These are phyloP conservation scores for Xanthia icteritia DNA, from an alignment of 2,888 invertebrate species.

Conservation along the genomic window DNA sequence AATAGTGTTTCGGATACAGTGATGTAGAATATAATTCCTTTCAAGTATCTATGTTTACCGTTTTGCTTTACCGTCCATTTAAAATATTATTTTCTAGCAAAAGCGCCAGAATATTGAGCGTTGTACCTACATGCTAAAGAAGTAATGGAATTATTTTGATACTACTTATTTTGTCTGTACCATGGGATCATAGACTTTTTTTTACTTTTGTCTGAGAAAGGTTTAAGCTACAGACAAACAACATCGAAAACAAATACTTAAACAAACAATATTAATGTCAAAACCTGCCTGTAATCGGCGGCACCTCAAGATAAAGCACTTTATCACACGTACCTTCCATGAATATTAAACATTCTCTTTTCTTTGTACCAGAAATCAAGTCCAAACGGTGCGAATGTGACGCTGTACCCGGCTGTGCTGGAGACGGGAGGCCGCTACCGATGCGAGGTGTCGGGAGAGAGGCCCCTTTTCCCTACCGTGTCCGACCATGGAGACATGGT, in stretches of 20 bases:
- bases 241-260: constrained; percentile 14
- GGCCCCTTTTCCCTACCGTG: constrained; percentile 94
- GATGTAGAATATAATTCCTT: not conserved
- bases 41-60: not conserved
- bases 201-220: not conserved
- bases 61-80: not conserved
- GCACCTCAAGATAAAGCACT: constrained; percentile 16
- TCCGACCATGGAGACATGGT: constrained; percentile 94
- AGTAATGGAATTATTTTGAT: not conserved
- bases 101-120: not conserved
- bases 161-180: not conserved
- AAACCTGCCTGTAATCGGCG: constrained; percentile 24
- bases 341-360: constrained; percentile 27
- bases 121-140: not conserved
- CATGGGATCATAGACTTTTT: not conserved
- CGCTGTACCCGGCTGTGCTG: constrained; percentile 92
- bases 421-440: constrained; percentile 94
- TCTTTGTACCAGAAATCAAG: constrained; percentile 89
- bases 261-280: constrained; percentile 32
- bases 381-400: constrained; percentile 92
- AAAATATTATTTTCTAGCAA: not conserved
- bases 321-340: constrained; percentile 17
- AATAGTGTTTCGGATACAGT: not conserved
- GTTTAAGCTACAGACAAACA: constrained; percentile 15
- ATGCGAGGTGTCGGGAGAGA: constrained; percentile 94